Evolutionary conservation across 30 jellyfish, hydroid and myxozoan genomes (phyloP).

Genomic region (Cassiopea andromeda): DNA sequence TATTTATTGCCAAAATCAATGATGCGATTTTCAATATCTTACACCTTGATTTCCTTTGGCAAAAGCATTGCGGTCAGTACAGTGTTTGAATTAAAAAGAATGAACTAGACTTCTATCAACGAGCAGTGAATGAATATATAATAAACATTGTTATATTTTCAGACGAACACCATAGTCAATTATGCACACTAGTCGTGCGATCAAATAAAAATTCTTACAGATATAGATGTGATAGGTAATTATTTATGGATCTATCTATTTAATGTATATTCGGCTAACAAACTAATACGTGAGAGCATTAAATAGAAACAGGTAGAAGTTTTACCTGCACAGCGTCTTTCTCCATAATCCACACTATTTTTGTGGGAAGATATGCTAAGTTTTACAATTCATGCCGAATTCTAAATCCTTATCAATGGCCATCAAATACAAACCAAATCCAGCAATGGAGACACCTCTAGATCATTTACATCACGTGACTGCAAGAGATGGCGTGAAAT

Average conservation of each 20-base stretch:
- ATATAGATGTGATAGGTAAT: slow-evolving; percentile 9
- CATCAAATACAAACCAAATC: slow-evolving; percentile 70
- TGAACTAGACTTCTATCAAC: neutral
- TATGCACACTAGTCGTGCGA: neutral
- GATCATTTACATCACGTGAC: slow-evolving; percentile 81
- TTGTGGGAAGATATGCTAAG: neutral
- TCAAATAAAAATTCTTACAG: neutral
- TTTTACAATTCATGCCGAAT: slow-evolving; percentile 20
- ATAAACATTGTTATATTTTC: neutral
- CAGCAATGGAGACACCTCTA: slow-evolving; percentile 49
- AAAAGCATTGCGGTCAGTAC: neutral
- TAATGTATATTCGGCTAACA: neutral
- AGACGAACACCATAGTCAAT: neutral
- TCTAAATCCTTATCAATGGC: slow-evolving; percentile 63
- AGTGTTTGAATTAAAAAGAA: neutral
- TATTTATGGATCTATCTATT: slow-evolving; percentile 5
- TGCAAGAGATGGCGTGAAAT: slow-evolving; percentile 48
- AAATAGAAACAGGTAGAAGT: neutral
- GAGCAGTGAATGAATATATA: neutral
- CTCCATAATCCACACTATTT: slow-evolving; percentile 2
- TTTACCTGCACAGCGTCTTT: slow-evolving; percentile 22
- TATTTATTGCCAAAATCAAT: neutral
- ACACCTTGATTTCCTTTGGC: neutral
- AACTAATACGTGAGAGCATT: neutral
- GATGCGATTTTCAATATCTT: neutral